These are phyloP conservation scores for Drosophila suboccidentalis DNA, from an alignment of 2,888 invertebrate genomes.

Conservation along the genomic window DNA sequence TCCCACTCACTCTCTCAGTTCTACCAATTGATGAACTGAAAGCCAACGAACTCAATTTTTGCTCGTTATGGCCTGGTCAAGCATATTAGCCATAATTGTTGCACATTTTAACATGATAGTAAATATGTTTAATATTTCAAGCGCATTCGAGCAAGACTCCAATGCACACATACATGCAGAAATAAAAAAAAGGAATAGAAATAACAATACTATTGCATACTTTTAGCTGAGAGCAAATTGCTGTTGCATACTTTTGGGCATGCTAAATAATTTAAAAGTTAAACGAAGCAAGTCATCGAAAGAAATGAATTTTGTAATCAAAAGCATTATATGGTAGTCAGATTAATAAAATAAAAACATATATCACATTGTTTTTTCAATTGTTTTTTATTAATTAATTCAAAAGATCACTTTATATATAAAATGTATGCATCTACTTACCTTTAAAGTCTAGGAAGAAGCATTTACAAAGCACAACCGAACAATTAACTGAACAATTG, in stretches of 20 bases:
- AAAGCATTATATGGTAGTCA: background rate
- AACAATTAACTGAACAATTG: slow-evolving; percentile 24
- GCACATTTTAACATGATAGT: background rate
- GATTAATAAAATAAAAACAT: background rate
- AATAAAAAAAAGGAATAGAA: background rate
- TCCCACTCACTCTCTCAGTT: background rate
- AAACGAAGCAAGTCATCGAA: too few species aligned
- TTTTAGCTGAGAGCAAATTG: background rate
- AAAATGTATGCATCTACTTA: background rate
- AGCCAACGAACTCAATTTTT: background rate
- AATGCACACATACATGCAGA: background rate
- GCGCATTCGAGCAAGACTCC: background rate
- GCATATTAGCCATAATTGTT: background rate
- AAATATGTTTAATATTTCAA: background rate
- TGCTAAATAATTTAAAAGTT: background rate
- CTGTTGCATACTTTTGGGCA: slow-evolving; percentile 37
- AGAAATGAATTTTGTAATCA: background rate
- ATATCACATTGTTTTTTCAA: background rate
- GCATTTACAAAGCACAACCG: slow-evolving; percentile 11
- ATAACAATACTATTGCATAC: background rate
- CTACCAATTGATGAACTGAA: background rate
- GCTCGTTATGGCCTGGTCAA: background rate
- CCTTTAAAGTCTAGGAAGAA: slow-evolving; percentile 7
- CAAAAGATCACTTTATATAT: background rate
- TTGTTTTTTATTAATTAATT: background rate